Conservation (phyloP, 2,888 invertebrate genomes). For the Meteorus colon region DNA sequence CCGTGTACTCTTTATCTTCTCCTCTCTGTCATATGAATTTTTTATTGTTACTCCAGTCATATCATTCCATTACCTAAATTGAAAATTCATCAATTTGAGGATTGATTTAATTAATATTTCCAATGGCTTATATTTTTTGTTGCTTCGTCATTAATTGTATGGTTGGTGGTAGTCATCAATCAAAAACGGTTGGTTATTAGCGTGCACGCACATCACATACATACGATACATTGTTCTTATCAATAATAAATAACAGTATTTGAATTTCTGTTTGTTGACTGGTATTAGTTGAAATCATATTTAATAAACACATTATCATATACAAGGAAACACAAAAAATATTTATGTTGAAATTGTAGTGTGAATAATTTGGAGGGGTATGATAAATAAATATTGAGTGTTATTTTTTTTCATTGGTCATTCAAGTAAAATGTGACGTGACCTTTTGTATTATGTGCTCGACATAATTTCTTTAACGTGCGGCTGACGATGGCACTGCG, state of each 20-base stretch:
- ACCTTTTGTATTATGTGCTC: background rate
- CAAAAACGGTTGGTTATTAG: no score
- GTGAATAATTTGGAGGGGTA: no score
- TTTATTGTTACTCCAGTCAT: background rate
- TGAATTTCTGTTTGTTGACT: slow-evolving; percentile 18
- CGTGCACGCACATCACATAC: no score
- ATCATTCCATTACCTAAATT: slow-evolving; percentile 21
- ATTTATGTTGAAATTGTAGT: background rate
- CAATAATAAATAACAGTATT: slow-evolving; percentile 1
- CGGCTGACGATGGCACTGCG: background rate
- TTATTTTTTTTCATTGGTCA: slow-evolving; percentile 1
- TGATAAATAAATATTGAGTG: no score
- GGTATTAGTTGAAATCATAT: background rate
- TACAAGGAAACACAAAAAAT: background rate
- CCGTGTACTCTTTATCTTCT: slow-evolving; percentile 19
- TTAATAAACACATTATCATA: background rate
- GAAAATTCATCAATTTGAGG: slow-evolving; percentile 22
- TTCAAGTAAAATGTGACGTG: background rate
- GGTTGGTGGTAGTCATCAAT: no score
- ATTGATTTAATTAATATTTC: slow-evolving; percentile 25
- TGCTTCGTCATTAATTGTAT: background rate
- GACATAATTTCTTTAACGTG: slow-evolving; percentile 7
- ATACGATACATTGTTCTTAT: background rate
- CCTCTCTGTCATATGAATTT: slow-evolving; percentile 14
- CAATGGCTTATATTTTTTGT: background rate